phyloP scores from a whole-genome alignment of 2,888 invertebrate genomes.

The Protonemura montana region DNA sequence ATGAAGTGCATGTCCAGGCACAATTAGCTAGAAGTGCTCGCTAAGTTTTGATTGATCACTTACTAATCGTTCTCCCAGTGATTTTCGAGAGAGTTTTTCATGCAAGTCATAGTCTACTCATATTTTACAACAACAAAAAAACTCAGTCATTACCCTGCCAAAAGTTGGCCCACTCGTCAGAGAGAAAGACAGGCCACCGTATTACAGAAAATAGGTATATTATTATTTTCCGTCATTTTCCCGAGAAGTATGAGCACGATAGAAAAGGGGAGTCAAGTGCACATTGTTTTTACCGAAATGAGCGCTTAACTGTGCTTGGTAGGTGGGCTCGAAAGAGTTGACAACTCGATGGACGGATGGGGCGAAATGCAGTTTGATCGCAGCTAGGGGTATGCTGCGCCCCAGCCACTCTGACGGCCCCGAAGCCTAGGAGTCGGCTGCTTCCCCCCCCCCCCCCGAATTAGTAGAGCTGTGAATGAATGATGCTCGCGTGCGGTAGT shows the following conservation, averaged over 20 bases:
- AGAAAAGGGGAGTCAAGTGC: not conserved
- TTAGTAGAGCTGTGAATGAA: constrained; percentile 5
- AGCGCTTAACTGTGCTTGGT: not conserved
- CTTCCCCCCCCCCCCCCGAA: not conserved
- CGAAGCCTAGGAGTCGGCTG: not conserved
- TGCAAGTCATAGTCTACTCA: not conserved
- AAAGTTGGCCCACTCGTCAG: not conserved
- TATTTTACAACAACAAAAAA: not conserved
- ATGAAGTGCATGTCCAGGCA: not conserved
- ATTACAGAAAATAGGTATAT: not conserved
- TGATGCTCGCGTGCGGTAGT: not conserved
- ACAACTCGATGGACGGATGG: not conserved
- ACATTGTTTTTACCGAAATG: not conserved
- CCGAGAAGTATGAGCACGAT: not conserved
- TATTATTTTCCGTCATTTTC: not conserved
- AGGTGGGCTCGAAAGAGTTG: not conserved
- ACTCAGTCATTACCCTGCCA: not conserved
- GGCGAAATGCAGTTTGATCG: not conserved
- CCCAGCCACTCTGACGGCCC: not conserved
- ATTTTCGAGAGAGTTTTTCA: constrained; percentile 4
- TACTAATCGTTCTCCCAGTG: not conserved
- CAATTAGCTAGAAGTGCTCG: not conserved
- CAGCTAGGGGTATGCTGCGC: not conserved
- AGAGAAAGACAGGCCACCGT: not conserved
- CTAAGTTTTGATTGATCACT: not conserved